Conservation (phyloP, 2,797 vertebrate species). For the Acanthopagrus latus region DNA sequence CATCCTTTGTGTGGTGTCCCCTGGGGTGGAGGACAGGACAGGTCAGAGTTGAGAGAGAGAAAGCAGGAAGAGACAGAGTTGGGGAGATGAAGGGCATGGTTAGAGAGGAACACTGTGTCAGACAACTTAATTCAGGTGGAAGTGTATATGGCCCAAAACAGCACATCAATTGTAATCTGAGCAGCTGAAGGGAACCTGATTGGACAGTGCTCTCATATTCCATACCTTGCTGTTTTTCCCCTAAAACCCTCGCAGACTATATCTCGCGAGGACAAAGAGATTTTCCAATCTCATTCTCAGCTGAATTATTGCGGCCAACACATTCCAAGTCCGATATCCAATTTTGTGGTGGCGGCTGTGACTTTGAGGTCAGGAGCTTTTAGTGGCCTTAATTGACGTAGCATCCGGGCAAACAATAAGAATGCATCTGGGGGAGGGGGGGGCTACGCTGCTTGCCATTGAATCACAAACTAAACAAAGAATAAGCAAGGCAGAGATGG, state of each 20-base stretch:
- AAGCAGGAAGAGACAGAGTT: conserved; percentile 30
- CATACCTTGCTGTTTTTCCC: conserved; percentile 33
- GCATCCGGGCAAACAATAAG: conserved; percentile 64
- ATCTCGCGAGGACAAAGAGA: conserved; percentile 38
- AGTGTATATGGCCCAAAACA: conserved; percentile 55
- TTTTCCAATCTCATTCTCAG: conserved; percentile 47
- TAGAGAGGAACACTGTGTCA: conserved; percentile 39
- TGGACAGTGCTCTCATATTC: conserved; percentile 56
- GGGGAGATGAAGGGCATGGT: conserved; percentile 8
- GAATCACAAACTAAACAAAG: conserved; percentile 72
- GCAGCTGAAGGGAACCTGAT: conserved; percentile 56
- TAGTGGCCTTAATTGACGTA: conserved; percentile 65
- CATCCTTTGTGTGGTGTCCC: conserved; percentile 99
- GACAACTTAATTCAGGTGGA: conserved; percentile 56
- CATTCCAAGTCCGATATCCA: conserved; percentile 58
- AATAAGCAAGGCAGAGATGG: conserved; percentile 49
- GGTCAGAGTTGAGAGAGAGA: conserved; percentile 47
- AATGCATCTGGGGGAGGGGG: conserved; percentile 36
- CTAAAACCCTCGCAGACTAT: conserved; percentile 29
- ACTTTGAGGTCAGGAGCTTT: conserved; percentile 71
- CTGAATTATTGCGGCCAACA: conserved; percentile 44
- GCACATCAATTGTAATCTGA: conserved; percentile 66
- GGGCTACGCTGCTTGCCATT: conserved; percentile 39
- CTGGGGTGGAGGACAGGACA: conserved; percentile 81
- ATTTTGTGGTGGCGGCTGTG: conserved; percentile 55